Percentiles rank a stretch among this genome's conserved stretches.
Evolutionary conservation across 2,113 vertebrate genomes (phyloP).

Genomic region (Poeciliopsis occidentalis): DNA sequence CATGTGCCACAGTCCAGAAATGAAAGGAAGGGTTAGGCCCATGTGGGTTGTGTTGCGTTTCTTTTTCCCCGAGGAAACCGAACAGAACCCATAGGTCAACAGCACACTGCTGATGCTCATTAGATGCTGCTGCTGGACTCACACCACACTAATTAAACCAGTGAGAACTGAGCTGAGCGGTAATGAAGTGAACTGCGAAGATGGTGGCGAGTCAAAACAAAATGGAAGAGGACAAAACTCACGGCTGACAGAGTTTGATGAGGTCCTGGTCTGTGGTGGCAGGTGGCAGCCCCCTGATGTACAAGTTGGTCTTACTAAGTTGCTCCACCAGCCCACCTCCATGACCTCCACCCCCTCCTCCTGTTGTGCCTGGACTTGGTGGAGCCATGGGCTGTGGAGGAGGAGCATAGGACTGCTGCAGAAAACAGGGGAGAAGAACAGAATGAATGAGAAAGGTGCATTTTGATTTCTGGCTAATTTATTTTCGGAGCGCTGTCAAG

Average conservation of each 20-base stretch:
- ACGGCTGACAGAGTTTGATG: slow-evolving; percentile 85
- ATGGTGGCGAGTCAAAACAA: neutral
- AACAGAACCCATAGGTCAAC: slow-evolving; percentile 53
- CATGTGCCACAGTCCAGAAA: slow-evolving; percentile 13
- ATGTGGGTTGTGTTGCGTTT: slow-evolving; percentile 42
- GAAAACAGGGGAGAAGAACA: slow-evolving; percentile 25
- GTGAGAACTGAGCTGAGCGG: slow-evolving; percentile 30
- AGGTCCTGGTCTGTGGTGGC: slow-evolving; percentile 85
- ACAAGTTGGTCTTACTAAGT: slow-evolving; percentile 99
- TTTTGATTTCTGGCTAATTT: neutral
- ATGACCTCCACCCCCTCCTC: slow-evolving; percentile 84
- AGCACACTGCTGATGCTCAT: slow-evolving; percentile 65
- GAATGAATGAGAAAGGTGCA: neutral
- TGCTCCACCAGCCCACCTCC: slow-evolving; percentile 87
- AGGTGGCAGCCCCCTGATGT: slow-evolving; percentile 97
- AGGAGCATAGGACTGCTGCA: slow-evolving; percentile 96
- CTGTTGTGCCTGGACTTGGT: slow-evolving; percentile 96
- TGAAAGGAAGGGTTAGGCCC: slow-evolving; percentile 64
- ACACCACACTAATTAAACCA: slow-evolving; percentile 53
- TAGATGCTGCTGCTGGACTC: slow-evolving; percentile 52
- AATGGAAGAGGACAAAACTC: slow-evolving; percentile 52
- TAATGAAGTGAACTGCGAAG: slow-evolving; percentile 30
- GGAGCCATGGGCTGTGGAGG: slow-evolving; percentile 96
- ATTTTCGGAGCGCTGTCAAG: neutral
- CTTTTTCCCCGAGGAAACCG: slow-evolving; percentile 65